phyloP scores from a whole-genome alignment of 1,140 invertebrate genomes.

The Cepaea nemoralis region DNA sequence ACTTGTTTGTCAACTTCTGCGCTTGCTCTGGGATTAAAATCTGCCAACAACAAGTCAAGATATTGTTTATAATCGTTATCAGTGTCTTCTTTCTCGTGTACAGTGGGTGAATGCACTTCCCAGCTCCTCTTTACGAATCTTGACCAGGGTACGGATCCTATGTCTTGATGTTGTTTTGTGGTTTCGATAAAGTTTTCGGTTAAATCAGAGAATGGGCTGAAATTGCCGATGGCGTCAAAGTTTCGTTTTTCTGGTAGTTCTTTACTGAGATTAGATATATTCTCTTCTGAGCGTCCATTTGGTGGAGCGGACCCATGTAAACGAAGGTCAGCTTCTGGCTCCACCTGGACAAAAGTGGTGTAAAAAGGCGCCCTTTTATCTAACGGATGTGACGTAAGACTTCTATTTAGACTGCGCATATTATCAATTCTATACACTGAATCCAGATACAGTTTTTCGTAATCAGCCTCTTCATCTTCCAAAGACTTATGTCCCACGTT shows the following conservation, averaged over 20 bases:
- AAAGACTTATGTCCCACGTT: background rate
- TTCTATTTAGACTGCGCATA: background rate
- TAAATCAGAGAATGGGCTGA: background rate
- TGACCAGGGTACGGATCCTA: too few species aligned
- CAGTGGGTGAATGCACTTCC: too few species aligned
- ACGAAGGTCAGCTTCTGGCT: background rate
- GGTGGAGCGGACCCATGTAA: background rate
- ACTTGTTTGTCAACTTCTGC: too few species aligned
- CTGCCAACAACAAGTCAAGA: too few species aligned
- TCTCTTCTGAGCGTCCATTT: background rate
- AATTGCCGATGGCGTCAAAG: background rate
- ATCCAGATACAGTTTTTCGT: background rate
- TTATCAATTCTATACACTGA: background rate
- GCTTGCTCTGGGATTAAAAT: too few species aligned
- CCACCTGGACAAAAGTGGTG: background rate
- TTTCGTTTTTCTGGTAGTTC: background rate
- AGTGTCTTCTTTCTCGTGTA: too few species aligned
- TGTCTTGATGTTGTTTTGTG: too few species aligned
- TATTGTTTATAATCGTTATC: too few species aligned
- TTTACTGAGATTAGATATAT: background rate
- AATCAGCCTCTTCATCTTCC: background rate
- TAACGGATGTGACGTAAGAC: background rate
- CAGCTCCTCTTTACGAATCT: too few species aligned
- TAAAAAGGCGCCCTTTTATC: background rate
- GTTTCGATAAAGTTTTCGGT: background rate